Conservation (phyloP, 1,140 invertebrate genomes). For the Dendroctonus ponderosae region DNA sequence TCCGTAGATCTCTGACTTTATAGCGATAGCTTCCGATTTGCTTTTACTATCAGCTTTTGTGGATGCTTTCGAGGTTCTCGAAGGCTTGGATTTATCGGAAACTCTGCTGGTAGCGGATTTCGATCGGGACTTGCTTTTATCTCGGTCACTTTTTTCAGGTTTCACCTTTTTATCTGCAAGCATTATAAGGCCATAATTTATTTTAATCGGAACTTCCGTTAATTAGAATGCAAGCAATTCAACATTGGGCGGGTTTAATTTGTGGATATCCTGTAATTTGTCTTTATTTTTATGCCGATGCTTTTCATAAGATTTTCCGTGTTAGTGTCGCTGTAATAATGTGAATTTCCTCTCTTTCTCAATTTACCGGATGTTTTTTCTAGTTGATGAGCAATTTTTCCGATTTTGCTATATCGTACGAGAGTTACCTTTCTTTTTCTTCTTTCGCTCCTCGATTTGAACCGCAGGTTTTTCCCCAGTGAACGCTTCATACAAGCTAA, state of each 20-base stretch:
- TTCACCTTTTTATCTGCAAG: slow-evolving; percentile 14
- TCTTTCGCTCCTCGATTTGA: slow-evolving; percentile 9
- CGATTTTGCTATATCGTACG: background rate
- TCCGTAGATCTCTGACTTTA: slow-evolving; percentile 21
- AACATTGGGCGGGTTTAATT: too few species aligned
- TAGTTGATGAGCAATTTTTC: too few species aligned
- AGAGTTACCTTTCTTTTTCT: slow-evolving; percentile 23
- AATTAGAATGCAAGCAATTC: too few species aligned
- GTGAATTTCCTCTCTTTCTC: too few species aligned
- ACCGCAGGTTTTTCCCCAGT: slow-evolving; percentile 15
- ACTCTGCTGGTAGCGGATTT: slow-evolving; percentile 16
- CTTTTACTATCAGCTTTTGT: slow-evolving; percentile 1
- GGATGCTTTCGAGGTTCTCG: slow-evolving; percentile 4
- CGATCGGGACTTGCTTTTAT: slow-evolving; percentile 13
- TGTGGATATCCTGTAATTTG: too few species aligned
- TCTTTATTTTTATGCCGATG: too few species aligned
- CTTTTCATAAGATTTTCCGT: too few species aligned
- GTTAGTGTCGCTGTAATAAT: too few species aligned
- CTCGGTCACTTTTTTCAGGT: background rate
- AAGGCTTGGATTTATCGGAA: slow-evolving; percentile 7
- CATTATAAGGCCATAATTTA: background rate
- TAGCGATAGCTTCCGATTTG: slow-evolving; percentile 5
- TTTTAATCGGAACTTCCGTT: too few species aligned
- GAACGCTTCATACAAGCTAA: slow-evolving; percentile 35
- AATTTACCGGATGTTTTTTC: too few species aligned